phyloP scores from a whole-genome alignment of 2,113 vertebrate genomes.

The Atractosteus spatula region DNA sequence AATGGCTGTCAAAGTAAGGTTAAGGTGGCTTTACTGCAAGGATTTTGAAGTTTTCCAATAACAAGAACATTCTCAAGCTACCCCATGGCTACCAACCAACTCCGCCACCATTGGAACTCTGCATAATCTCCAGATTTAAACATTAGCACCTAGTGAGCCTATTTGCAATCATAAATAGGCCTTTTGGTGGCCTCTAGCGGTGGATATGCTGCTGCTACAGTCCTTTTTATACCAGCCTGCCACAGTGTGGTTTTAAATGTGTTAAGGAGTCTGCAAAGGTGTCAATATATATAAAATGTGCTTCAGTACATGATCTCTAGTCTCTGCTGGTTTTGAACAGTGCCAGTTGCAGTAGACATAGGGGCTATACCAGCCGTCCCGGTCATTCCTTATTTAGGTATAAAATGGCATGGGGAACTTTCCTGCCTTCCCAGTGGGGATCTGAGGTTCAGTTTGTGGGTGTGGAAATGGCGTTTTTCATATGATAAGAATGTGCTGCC shows the following conservation, averaged over 20 bases:
- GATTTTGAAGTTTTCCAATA: no score
- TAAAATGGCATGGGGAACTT: conserved; percentile 32
- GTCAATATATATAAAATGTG: conserved; percentile 21
- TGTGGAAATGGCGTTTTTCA: neutral
- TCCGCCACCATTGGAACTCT: no score
- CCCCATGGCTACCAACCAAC: no score
- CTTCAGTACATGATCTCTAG: conserved; percentile 20
- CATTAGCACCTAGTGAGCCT: no score
- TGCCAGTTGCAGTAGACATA: conserved; percentile 21
- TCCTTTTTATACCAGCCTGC: no score
- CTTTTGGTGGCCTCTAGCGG: no score
- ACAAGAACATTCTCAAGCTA: no score
- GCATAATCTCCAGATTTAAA: no score
- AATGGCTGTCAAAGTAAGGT: no score
- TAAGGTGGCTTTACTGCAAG: no score
- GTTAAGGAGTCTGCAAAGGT: conserved; percentile 30
- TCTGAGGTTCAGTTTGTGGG: conserved; percentile 6
- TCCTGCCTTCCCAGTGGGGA: conserved; percentile 1
- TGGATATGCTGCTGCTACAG: no score
- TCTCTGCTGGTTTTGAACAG: conserved; percentile 19
- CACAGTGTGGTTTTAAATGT: conserved; percentile 20
- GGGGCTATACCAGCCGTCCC: conserved; percentile 31
- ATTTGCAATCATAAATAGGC: no score
- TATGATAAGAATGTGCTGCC: neutral
- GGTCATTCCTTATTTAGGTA: conserved; percentile 29